These are phyloP conservation scores for Dicranocentrus wangi DNA, from an alignment of 2,888 invertebrate genomes.

Conservation along the genomic window DNA sequence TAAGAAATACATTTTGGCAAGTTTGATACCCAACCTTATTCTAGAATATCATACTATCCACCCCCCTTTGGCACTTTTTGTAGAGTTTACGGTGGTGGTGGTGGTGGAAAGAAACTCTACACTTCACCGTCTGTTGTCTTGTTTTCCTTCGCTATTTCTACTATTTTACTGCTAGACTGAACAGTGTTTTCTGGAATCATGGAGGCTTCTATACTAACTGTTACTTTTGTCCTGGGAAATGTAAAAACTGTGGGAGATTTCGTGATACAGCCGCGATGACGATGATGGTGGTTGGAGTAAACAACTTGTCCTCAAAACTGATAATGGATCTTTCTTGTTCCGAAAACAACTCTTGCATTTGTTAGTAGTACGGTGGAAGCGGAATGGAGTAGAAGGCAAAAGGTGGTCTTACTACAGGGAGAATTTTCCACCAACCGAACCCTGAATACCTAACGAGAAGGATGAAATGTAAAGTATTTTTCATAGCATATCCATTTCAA, in stretches of 20 bases:
- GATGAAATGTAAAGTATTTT: too few species aligned
- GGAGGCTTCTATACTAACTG: slow-evolving; percentile 51
- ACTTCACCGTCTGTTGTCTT: slow-evolving; percentile 33
- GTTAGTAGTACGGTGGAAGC: background rate
- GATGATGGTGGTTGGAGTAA: slow-evolving; percentile 43
- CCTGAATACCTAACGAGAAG: too few species aligned
- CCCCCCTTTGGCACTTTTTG: slow-evolving; percentile 42
- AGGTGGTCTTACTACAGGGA: too few species aligned
- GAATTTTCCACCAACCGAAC: too few species aligned
- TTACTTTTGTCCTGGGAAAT: slow-evolving; percentile 48
- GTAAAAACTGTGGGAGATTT: background rate
- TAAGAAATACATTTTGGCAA: slow-evolving; percentile 59
- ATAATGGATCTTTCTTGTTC: slow-evolving; percentile 62
- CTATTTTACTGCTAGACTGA: too few species aligned
- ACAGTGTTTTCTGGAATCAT: slow-evolving; percentile 7
- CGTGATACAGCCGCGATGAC: background rate
- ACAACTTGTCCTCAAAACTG: slow-evolving; percentile 41
- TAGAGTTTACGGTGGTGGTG: slow-evolving; percentile 40
- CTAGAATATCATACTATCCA: slow-evolving; percentile 33
- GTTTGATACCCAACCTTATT: slow-evolving; percentile 41
- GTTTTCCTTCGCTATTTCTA: slow-evolving; percentile 1
- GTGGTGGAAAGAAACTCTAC: slow-evolving; percentile 34
- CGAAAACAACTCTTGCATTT: slow-evolving; percentile 22
- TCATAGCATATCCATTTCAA: too few species aligned
- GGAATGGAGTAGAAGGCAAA: background rate